Percentiles rank a stretch among this genome's conserved stretches.
phyloP scores from a whole-genome alignment of 2,797 vertebrate genomes.

The Rhincodon typus region DNA sequence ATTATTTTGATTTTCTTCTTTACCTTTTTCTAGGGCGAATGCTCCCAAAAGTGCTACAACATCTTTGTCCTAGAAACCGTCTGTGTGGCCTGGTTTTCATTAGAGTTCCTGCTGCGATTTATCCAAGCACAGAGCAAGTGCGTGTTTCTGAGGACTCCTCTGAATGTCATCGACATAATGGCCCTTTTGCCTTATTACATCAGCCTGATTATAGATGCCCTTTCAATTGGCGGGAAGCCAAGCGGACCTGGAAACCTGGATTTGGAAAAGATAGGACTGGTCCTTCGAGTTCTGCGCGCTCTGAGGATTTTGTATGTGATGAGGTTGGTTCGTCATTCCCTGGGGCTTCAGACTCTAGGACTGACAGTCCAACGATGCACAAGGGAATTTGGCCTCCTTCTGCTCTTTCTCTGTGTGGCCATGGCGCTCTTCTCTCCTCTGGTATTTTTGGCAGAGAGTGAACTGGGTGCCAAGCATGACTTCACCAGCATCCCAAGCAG shows the following conservation, averaged over 20 bases:
- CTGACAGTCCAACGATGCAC: constrained; percentile 83
- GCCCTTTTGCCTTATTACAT: constrained; percentile 91
- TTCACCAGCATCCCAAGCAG: constrained; percentile 90
- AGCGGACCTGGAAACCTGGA: constrained; percentile 75
- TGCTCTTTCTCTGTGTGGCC: constrained; percentile 89
- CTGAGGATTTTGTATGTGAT: constrained; percentile 90
- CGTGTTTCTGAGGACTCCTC: constrained; percentile 80
- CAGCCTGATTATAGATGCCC: constrained; percentile 76
- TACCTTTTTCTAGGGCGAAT: constrained; percentile 71
- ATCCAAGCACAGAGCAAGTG: constrained; percentile 90
- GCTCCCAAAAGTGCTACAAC: constrained; percentile 78
- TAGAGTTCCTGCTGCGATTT: constrained; percentile 87
- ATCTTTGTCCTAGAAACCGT: constrained; percentile 93
- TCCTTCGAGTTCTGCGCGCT: constrained; percentile 79
- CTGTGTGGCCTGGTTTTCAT: constrained; percentile 93
- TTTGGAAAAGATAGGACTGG: constrained; percentile 85
- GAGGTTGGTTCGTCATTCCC: constrained; percentile 81
- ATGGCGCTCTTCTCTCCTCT: constrained; percentile 88
- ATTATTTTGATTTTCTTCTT: not conserved
- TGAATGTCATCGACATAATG: constrained; percentile 86
- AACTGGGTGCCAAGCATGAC: constrained; percentile 86
- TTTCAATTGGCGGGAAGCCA: constrained; percentile 60
- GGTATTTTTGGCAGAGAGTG: constrained; percentile 85
- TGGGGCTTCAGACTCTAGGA: constrained; percentile 84
- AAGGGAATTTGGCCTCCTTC: constrained; percentile 80